Evolutionary conservation across 2,113 vertebrate species (phyloP), one percentile per base, ranked within the genome.

Genomic region (Coptodon bakossiorum): DNA sequence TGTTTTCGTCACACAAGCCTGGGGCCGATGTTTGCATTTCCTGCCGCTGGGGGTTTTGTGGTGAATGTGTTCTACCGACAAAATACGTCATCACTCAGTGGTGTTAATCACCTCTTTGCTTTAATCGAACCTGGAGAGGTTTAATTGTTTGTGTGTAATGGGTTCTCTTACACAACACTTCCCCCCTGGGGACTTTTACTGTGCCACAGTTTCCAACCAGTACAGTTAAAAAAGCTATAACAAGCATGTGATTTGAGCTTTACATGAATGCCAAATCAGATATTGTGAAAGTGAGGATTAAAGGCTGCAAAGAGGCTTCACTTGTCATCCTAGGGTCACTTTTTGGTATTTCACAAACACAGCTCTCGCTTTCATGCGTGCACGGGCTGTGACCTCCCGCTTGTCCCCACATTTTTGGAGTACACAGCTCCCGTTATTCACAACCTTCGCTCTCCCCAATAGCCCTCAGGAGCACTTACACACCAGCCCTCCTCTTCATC

Each of bases 1-100:
- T 86, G 80, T 82, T 94, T 89, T 90, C 90, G 91, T 95, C 95
- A 95, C 85, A 68, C 73, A 2, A 82, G 63, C 84, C 83, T 68
- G 19, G 6, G 68, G 38, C 86, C 6, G 19, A 82, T 19, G 48
- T 73, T 87, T 78, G 61, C 63, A 50, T 88, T 95, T 95, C 93
- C 94, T 94, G 92, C 88, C 82, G 22, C 86, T 68, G 38, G 81
- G 79, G 90, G 19, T 92, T 91, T 87, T 89, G 87, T 66, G 83
- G 73, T 84, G 82, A 52, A 53, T 31, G 82, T 56, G 86, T 89
- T 87, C 57, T 66, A 63, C 63, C 82, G 16, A 86, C 53, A 38
- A 48, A 86, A 84, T 54, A 82, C 89, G 90, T 95, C 92, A 93
- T 82, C 31, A 8, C 86, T 22, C 83, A 14, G 68, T 61, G 85